Conservation (phyloP, 2,888 invertebrate species). For the Diploptera punctata region DNA sequence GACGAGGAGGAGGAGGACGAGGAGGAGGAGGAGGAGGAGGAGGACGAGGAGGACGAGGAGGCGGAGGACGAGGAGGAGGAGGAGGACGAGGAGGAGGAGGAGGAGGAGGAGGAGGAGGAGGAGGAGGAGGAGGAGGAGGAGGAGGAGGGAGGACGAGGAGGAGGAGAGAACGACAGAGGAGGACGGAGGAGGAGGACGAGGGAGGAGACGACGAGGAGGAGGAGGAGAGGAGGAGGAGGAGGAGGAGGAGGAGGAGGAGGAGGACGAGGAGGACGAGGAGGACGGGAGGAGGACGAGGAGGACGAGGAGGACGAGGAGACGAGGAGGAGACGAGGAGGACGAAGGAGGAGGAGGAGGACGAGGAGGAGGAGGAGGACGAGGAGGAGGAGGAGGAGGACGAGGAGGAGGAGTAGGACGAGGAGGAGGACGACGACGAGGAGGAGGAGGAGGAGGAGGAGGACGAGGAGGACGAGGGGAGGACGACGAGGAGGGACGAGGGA, state of each 20-base stretch:
- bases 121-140: conserved; percentile 10
- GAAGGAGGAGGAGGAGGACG: too few relatives aligned
- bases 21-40: background rate
- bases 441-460: background rate
- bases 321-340: too few relatives aligned
- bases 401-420: too few relatives aligned
- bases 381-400: background rate
- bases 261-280: background rate
- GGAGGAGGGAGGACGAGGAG: too few relatives aligned
- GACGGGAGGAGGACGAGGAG: background rate
- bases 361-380: background rate
- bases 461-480: background rate
- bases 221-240: background rate
- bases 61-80: too few relatives aligned
- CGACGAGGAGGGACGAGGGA: too few relatives aligned
- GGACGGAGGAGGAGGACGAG: too few relatives aligned
- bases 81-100: background rate
- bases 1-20: background rate
- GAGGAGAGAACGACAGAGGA: too few relatives aligned
- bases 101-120: background rate
- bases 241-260: background rate
- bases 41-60: too few relatives aligned
- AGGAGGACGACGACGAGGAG: background rate
- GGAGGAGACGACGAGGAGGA: background rate
- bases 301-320: background rate